Conservation (phyloP, 2,888 invertebrate species). For the Drosophila hamatofila region DNA sequence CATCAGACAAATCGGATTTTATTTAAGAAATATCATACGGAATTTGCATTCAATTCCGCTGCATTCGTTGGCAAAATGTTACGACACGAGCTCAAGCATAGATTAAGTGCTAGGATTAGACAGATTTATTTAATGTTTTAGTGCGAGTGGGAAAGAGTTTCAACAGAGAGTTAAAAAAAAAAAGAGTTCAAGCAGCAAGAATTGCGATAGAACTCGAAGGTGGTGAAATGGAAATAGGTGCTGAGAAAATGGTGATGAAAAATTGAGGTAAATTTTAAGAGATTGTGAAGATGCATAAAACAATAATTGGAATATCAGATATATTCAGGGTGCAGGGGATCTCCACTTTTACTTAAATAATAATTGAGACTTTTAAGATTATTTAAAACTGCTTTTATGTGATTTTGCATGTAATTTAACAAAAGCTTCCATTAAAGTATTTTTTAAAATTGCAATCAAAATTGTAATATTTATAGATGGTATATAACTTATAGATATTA, state of each 20-base stretch:
- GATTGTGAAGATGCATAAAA: no score
- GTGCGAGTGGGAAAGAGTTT: not conserved
- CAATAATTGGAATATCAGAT: no score
- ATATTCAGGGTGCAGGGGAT: no score
- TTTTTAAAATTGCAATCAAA: not conserved
- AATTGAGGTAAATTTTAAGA: not conserved
- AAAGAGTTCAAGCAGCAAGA: not conserved
- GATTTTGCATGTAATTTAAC: not conserved
- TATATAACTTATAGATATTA: not conserved
- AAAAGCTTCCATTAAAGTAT: no score
- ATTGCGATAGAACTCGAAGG: no score
- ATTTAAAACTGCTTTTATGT: not conserved
- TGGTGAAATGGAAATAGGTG: fast-evolving
- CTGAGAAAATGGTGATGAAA: not conserved
- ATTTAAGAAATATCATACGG: conserved; percentile 62
- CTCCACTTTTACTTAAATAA: no score
- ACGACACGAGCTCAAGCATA: conserved; percentile 34
- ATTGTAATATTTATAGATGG: not conserved
- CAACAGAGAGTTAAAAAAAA: conserved; percentile 5
- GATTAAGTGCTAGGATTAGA: conserved; percentile 34
- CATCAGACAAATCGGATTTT: conserved; percentile 73
- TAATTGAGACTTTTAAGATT: not conserved
- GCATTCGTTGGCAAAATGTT: conserved; percentile 44
- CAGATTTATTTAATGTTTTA: conserved; percentile 22
- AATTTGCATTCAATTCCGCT: conserved; percentile 64